Percentiles rank a stretch among this genome's conserved stretches.
Conservation (phyloP, 1,140 invertebrate species). For the Paralvinella palmiformis region DNA sequence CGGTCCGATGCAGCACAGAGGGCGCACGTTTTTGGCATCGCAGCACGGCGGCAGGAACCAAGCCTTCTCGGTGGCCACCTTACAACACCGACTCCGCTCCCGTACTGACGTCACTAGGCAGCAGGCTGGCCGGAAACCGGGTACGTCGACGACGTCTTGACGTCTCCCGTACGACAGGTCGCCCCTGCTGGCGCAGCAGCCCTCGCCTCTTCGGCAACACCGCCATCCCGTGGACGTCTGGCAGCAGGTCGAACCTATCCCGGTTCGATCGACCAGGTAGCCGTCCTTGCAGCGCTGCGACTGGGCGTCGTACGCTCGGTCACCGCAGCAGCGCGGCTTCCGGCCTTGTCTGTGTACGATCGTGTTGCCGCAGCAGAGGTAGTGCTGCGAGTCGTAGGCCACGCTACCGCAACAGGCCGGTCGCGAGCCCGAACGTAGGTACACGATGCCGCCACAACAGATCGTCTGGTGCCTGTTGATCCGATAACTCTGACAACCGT, state of each 20-base stretch:
- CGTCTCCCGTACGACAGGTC: too few species aligned
- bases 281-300: background rate
- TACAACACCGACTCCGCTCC: too few species aligned
- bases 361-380: background rate
- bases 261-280: background rate
- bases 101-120: too few species aligned
- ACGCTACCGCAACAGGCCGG: constrained; percentile 5
- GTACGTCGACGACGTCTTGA: constrained; percentile 2
- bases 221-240: background rate
- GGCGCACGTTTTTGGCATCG: background rate
- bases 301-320: background rate
- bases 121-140: constrained; percentile 5
- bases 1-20: background rate
- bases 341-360: background rate
- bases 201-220: background rate
- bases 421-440: background rate
- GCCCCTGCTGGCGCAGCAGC: too few species aligned
- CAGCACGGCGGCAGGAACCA: background rate
- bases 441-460: constrained; percentile 5
- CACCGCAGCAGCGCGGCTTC: constrained; percentile 3
- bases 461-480: background rate
- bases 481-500: background rate
- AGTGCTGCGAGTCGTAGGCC: background rate
- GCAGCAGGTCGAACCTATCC: constrained; percentile 4
- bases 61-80: background rate